Evolutionary conservation across 2,113 vertebrate species (phyloP), one percentile per base, ranked within the genome.

Genomic region (Acrocephalus arundinaceus): DNA sequence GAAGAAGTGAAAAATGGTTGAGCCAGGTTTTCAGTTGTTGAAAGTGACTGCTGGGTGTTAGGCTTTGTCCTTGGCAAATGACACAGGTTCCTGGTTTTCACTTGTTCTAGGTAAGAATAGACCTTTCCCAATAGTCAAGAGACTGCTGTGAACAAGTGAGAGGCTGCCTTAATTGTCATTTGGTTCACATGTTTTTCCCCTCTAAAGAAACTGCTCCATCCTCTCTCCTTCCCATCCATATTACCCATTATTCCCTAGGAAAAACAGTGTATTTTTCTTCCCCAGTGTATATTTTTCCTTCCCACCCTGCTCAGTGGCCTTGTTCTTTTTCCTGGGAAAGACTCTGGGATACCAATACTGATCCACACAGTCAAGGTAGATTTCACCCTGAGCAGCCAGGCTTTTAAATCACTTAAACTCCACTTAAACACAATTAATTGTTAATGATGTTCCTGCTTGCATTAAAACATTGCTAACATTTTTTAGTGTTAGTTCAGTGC

Each of bases 391-490:
- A 85, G 74, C 6, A 5, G 52, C 15, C 17, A 82, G 41, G 78
- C 82, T 95, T 89, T 95, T 45, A 93, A 94, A 89, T 94, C 58
- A 41, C 78, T 95, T 93, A 59, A 92, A 51, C 11, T 54, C 68
- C 76, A 63, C 72, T 95, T 93, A 78, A 87, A 55, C 10, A 57
- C 23, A 79, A 87, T 95, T 82, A 91, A 93, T 96, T 91, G 66
- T 93, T 96, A 93, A 93, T 75, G 49, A 76, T 91, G 28, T 57
- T 94, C 58, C 2, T 51, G 35, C 31, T 95, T 82, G 74, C 70
- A 41, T 85, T 87, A 87, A 85, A 93, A 90, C 39, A 46, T 85
- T 79, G 78, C 78, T 91, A 76, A 55, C 41, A n/a, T 87, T 79
- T 52, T 52, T 89, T 57, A 72, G 59, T 79, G 31, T 89, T 91